phyloP scores from a whole-genome alignment of 2,888 invertebrate species.

The Chrysodeixis includens region DNA sequence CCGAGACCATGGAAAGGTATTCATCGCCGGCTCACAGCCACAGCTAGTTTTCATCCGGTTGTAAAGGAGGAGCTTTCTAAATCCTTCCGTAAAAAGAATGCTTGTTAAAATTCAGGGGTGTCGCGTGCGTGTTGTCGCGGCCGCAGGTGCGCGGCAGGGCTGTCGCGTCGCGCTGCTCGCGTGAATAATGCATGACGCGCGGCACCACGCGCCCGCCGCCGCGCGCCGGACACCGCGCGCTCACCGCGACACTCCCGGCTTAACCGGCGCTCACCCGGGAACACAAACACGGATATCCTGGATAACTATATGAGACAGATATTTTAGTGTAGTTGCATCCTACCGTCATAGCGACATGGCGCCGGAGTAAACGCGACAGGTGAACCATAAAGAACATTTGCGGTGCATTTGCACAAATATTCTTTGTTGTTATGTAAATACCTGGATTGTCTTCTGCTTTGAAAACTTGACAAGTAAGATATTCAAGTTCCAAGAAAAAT shows the following conservation, averaged over 20 bases:
- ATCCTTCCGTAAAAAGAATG: conserved; percentile 9
- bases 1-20: background rate
- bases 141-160: conserved; percentile 36
- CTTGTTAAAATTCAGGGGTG: conserved; percentile 39
- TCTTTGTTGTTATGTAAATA: background rate
- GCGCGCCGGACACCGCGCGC: conserved; percentile 15
- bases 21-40: background rate
- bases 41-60: background rate
- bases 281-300: background rate
- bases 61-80: conserved; percentile 3
- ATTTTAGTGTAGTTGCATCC: background rate
- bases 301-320: conserved; percentile 4
- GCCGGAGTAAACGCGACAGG: background rate
- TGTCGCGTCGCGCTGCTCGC: conserved; percentile 27
- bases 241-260: conserved; percentile 8
- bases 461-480: background rate
- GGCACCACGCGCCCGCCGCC: conserved; percentile 30
- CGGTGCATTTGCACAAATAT: background rate
- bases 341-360: background rate
- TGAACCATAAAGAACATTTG: background rate
- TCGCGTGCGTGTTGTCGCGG: conserved; percentile 25
- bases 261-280: conserved; percentile 14
- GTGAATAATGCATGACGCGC: conserved; percentile 51
- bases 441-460: background rate
- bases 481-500: background rate